phyloP scores from a whole-genome alignment of 1,140 invertebrate genomes.

The Mizuhopecten yessoensis region DNA sequence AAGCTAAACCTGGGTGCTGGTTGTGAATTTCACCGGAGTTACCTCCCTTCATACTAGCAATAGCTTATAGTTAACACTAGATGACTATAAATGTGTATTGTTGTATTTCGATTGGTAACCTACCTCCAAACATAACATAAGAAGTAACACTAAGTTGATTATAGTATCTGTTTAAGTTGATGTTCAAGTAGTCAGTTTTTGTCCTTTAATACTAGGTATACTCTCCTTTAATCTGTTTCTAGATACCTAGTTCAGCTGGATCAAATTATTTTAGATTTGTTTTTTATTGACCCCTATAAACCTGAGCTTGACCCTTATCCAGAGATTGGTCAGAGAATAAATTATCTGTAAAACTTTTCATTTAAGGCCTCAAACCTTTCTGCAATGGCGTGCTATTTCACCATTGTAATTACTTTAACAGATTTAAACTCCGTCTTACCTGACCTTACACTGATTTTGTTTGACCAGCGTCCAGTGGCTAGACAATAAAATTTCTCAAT shows the following conservation, averaged over 20 bases:
- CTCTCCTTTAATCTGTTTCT: too few relatives aligned
- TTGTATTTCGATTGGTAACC: background rate
- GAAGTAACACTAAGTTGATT: too few relatives aligned
- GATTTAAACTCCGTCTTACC: background rate
- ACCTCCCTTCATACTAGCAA: background rate
- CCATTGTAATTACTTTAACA: background rate
- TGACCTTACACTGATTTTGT: too few relatives aligned
- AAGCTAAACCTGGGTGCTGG: background rate
- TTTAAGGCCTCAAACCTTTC: background rate
- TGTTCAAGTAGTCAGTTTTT: too few relatives aligned
- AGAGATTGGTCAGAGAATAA: background rate
- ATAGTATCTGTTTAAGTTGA: too few relatives aligned
- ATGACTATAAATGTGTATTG: background rate
- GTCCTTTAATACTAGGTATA: too few relatives aligned
- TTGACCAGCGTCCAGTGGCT: too few relatives aligned
- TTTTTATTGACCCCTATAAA: conserved; percentile 9
- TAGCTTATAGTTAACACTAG: too few relatives aligned
- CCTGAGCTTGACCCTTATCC: conserved; percentile 10
- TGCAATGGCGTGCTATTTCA: background rate
- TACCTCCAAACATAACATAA: too few relatives aligned
- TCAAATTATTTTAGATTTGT: background rate
- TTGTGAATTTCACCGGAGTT: background rate
- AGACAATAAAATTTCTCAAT: too few relatives aligned
- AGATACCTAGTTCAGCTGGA: background rate
- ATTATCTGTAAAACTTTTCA: background rate